phyloP scores from a whole-genome alignment of 2,888 invertebrate species.

The Cheilosia soror region DNA sequence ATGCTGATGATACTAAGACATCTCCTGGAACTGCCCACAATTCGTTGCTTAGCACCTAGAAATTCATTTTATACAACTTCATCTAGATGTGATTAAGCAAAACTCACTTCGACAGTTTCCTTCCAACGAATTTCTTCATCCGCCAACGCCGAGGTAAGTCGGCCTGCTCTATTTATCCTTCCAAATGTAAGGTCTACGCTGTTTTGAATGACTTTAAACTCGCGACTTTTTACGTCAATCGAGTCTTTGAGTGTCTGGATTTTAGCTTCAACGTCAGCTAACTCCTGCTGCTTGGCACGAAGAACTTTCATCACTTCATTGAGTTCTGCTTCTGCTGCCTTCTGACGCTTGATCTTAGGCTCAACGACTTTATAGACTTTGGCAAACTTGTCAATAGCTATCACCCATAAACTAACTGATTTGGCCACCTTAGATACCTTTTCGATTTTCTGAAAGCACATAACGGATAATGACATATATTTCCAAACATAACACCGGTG shows the following conservation, averaged over 20 bases:
- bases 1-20: slow-evolving; percentile 93
- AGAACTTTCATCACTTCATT: slow-evolving; percentile 90
- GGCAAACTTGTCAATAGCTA: slow-evolving; percentile 95
- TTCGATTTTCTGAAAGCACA: slow-evolving; percentile 86
- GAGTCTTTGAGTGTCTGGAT: slow-evolving; percentile 84
- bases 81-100: neutral
- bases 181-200: slow-evolving; percentile 91
- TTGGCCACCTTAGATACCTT: slow-evolving; percentile 94
- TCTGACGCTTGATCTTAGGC: slow-evolving; percentile 92
- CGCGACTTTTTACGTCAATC: slow-evolving; percentile 89
- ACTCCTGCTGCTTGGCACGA: slow-evolving; percentile 91
- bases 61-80: neutral
- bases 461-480: neutral
- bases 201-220: slow-evolving; percentile 89
- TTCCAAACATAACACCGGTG: too few relatives aligned
- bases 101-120: slow-evolving; percentile 85
- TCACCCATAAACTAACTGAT: slow-evolving; percentile 96
- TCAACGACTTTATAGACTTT: slow-evolving; percentile 94
- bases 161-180: slow-evolving; percentile 91
- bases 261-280: slow-evolving; percentile 92
- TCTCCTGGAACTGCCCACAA: slow-evolving; percentile 92
- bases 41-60: slow-evolving; percentile 87
- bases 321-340: slow-evolving; percentile 91
- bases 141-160: slow-evolving; percentile 92
- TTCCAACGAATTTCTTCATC: slow-evolving; percentile 95